Evolutionary conservation across 2,797 vertebrate species (phyloP), one percentile per base, ranked within the genome.

Genomic region (Mico argentatus): DNA sequence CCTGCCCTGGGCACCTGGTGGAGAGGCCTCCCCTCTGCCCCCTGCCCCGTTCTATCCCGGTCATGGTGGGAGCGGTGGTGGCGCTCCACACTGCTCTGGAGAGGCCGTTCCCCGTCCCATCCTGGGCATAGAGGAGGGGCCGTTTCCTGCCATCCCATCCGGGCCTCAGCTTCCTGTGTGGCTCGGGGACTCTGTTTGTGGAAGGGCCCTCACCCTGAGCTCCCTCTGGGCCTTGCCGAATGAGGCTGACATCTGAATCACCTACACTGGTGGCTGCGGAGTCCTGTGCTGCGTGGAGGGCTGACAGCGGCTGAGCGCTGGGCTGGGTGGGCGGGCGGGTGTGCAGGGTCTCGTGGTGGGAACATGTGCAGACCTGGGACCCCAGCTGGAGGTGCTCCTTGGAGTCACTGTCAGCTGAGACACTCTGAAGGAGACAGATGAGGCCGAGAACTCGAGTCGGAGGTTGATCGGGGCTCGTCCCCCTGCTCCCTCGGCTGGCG

Each of bases 11-110:
- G 26, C 14, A 12, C 15, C 36, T 9, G 24, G n/a, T 52, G 48
- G 33, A 80, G 48, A 36, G 73, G 26, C 15, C 33, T 7, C 7
- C 33, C 61, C 8, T 1, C 36, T 0, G 4, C 4, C 22, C 70
- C 15, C 14, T 0, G 7, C 33, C 61, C 33, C 0, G 1, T n/a
- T 7, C 33, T 7, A 0, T 67, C 33, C 14, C 7, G 0, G 61
- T 7, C 61, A 64, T 17, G 61, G 33, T 17, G 61, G 61, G 59
- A 61, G 27, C 5, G 15, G 61, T 15, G 6, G 15, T 14, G 30
- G 61, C 3, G 33, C 64, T 70, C 7, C n/a, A 27, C 33, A 7
- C 30, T 0, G 67, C n/a, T 20, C 7, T 52, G 50, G 17, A 52
- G 50, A 19, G 50, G 50, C 50, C 15, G 15, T 19, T 50, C 50